Base-by-base conservation (phyloP, 2,113 vertebrate genomes). In the Antennarius striatus region DNA sequence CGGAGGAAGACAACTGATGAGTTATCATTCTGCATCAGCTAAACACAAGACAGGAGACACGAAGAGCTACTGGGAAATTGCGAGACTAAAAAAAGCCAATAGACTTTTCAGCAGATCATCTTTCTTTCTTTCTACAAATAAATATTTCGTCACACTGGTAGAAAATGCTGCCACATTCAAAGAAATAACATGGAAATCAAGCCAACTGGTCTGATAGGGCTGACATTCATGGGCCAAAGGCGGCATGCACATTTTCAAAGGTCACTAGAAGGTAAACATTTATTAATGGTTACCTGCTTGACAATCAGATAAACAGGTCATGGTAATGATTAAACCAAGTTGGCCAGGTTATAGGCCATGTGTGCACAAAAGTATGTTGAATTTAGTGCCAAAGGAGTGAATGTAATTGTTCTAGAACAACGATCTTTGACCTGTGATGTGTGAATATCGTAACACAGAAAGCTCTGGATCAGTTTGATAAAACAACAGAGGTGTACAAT, bases 241-340 rank as follows among this genome's bases (percentile, higher is more conserved):
- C 89, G 87, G 90, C 89, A 86, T 89, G 93, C 89, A 74, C 84
- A 93, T 94, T 94, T 93, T 92, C 93, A 94, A 93, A 97, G 96
- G 96, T 96, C 96, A 96, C 93, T 93, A 89, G 91, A 93, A 95
- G 95, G 94, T 94, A 98, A 99, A 98, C 94, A 97, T 92, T 93
- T 95, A 98, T 98, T 99, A 98, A 99, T 99, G 96, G 94, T 97
- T 98, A 98, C 96, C 96, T 88, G 93, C 93, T 91, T 94, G 93
- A 93, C 93, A 93, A 92, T 93, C 92, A 95, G 95, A 95, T 94
- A 96, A 96, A 94, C 94, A 89, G 94, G 94, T 95, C 94, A 92
- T 78, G 93, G 95, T 97, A 99, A 99, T 98, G 94, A 98, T 98
- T 99, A 98, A 99, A 92, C 92, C 73, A 68, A 78, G 90, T 89